Base-by-base conservation (phyloP, 1,140 invertebrate species). In the Macrobrachium nipponense region DNA sequence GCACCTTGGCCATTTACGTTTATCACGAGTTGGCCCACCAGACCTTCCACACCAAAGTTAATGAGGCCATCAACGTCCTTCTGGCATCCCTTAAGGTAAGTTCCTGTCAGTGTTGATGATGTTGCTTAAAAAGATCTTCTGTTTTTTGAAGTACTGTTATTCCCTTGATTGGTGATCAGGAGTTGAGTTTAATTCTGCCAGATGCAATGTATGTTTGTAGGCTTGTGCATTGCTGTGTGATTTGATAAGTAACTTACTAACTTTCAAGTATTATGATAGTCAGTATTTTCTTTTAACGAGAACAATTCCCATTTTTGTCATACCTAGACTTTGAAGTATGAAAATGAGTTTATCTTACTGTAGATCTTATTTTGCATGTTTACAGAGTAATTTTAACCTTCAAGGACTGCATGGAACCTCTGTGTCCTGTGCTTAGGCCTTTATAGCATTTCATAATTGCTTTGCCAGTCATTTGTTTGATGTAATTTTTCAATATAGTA, bases 61-160 rank as follows among this genome's bases (percentile, higher is more conserved):
- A 95, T 18, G 95, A 97, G 90, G 96, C 97, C 82, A 93, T 98
- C 75, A 95, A 95, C 86, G 95, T 98, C 86, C 93, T 99, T 85
- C 93, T 99, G 73, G 93, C 96, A 90, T 96, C 96, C 75, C 93
- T 98, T n/a, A 96, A 95, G 93, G 94, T 94, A 91, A 91, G 90
- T 83, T 14, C 23, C 12, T 20, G 6, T 17, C 5, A 5, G 11
- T 59, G 8, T 18, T 44, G n/a, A 18, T n/a, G 6, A 44, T 68
- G 61, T 68, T 61, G 76, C 70, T 82, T 12, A 17, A 58, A 70
- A 79, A 58, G 7, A 20, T 51, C 51, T 12, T 51, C 12, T 0
- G 20, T 70, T 10, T 10, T 70, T 20, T 70, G 5, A 51, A 51
- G 51, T 51, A 51, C 51, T 51, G 51, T 51, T 12, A 51, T 51